Percentiles rank a stretch among this genome's conserved stretches.
Evolutionary conservation across 2,113 vertebrate species (phyloP).

Genomic region (Trinectes maculatus): DNA sequence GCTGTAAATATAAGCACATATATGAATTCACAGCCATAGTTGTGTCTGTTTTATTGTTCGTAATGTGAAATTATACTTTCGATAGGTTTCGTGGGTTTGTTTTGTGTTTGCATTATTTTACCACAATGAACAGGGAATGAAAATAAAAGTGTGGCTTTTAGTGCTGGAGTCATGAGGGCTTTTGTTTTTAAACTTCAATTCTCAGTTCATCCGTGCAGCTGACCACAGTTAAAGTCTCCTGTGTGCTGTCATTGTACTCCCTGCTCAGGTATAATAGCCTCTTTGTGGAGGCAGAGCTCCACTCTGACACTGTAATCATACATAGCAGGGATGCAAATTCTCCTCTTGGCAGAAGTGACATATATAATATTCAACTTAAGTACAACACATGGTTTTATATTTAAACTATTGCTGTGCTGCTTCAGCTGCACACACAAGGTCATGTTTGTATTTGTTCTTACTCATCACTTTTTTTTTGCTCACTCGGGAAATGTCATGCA

Average conservation of each 20-base stretch:
- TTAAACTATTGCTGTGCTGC: slow-evolving; percentile 1
- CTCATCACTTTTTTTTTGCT: not conserved
- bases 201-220: slow-evolving; percentile 8
- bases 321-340: slow-evolving; percentile 73
- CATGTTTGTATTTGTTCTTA: slow-evolving; percentile 26
- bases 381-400: slow-evolving; percentile 50
- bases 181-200: slow-evolving; percentile 64
- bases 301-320: slow-evolving; percentile 58
- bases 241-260: slow-evolving; percentile 50
- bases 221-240: slow-evolving; percentile 41
- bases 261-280: slow-evolving; percentile 45
- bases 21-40: not conserved
- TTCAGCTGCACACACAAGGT: not conserved
- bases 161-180: slow-evolving; percentile 15
- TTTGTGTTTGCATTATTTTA: slow-evolving; percentile 40
- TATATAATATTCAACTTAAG: slow-evolving; percentile 58
- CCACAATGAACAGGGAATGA: slow-evolving; percentile 20
- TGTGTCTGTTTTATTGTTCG: not conserved
- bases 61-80: slow-evolving; percentile 28
- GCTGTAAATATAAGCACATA: slow-evolving; percentile 58
- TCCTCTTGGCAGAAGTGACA: slow-evolving; percentile 56
- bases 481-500: no score
- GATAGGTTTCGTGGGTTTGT: slow-evolving; percentile 20
- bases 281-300: slow-evolving; percentile 64
- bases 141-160: slow-evolving; percentile 52